Evolutionary conservation across 2,797 vertebrate genomes (phyloP), one percentile per base, ranked within the genome.

Genomic region (Sciurus vulgaris): DNA sequence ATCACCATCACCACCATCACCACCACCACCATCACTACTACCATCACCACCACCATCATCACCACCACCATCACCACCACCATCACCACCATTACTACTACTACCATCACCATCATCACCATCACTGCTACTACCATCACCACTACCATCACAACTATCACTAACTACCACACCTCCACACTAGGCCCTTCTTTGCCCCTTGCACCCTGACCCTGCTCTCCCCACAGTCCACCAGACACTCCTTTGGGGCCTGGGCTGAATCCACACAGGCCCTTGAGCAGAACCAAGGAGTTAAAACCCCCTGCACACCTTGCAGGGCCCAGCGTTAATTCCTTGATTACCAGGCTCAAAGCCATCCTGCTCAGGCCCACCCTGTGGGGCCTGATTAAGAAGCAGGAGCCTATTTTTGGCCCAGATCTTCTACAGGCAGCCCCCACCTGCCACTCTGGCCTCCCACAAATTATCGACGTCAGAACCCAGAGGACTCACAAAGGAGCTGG

Each of bases 71-170:
- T 1, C 20, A 65, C 0, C 18, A 56, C 1, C 7, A 77, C 0
- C 11, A 65, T 0, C 9, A 30, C 0, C n/a, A 63, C 1, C 17
- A 28, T 0, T 5, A 13, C 0, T 26, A 33, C 0, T 13, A 26
- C 4, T 7, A 22, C 0, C 12, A 18, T 0, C 13, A 44, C 0
- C 35, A 44, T 3, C 41, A 13, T 12, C 17, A 38, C 0, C n/a
- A 44, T 12, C 56, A 35, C 1, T 47, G 51, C 2, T 11, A 38
- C 1, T 12, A 83, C 10, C 14, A 3, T 1, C 24, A 44, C 6
- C 22, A 41, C 5, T 6, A 30, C 38, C 24, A 11, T 1, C 20
- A 7, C 12, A 24, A 5, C 47, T 13, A 0, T 47, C 10, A 5
- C 35, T 0, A n/a, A 5, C 35, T 0, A n/a, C 24, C 22, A 49